Percentiles rank a stretch among this genome's conserved stretches.
These are phyloP conservation scores for Cephus nigrinus DNA, from an alignment of 2,888 invertebrate genomes.

Conservation along the genomic window DNA sequence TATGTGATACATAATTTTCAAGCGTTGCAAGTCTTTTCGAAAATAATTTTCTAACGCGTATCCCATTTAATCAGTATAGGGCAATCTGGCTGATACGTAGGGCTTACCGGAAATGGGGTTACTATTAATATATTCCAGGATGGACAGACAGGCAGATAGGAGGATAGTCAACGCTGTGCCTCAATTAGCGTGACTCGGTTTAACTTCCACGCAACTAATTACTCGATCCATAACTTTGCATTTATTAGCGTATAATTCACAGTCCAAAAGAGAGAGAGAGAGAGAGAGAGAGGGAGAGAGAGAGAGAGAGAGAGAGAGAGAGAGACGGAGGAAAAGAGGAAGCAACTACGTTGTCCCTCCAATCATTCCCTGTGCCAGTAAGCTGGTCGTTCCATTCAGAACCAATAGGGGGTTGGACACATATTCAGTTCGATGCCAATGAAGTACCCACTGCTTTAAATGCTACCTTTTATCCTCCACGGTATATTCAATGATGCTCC, in stretches of 20 bases:
- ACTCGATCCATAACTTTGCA: conserved; percentile 49
- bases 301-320: not conserved
- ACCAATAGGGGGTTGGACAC: not conserved
- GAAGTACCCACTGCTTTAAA: not conserved
- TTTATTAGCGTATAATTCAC: conserved; percentile 33
- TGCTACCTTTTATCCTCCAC: not conserved
- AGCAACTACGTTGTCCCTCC: not conserved
- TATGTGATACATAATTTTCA: not conserved
- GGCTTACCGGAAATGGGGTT: not conserved
- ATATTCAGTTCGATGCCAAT: not conserved
- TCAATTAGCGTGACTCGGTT: conserved; percentile 38
- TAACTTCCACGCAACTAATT: conserved; percentile 46
- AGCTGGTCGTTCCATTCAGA: not conserved
- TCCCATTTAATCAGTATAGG: not conserved
- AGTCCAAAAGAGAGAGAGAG: not conserved
- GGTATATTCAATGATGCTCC: not conserved
- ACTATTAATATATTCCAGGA: conserved; percentile 39
- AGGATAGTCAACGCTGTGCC: conserved; percentile 29
- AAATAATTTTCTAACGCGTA: not conserved
- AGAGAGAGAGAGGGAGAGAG: not conserved
- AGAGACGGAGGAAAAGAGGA: not conserved
- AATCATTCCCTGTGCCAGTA: not conserved
- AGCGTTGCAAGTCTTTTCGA: not conserved
- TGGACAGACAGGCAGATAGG: conserved; percentile 21
- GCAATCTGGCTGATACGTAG: not conserved